Conservation (phyloP, 2,113 vertebrate genomes). For the Arenaria interpres region DNA sequence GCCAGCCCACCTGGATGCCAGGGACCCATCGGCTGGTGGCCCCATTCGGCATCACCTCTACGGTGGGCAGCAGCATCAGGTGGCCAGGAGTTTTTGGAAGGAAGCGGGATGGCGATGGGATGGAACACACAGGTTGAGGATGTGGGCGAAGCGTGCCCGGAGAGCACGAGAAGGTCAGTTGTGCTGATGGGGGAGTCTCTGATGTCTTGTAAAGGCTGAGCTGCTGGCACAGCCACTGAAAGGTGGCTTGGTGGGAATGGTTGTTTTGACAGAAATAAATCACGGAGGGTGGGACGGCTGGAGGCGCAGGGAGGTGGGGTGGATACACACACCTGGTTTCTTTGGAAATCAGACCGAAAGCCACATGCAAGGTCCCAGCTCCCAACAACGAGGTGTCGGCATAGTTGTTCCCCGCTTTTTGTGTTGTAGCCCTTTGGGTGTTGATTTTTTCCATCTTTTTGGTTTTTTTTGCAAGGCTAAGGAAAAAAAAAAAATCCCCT, state of each 20-base stretch:
- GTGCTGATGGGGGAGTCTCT: neutral
- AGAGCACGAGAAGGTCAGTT: accelerated
- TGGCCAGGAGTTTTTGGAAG: accelerated
- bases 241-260: neutral
- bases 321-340: neutral
- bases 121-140: neutral
- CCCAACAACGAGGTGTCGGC: neutral
- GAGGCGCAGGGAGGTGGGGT: neutral
- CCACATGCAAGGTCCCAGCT: neutral
- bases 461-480: neutral
- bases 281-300: neutral
- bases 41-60: accelerated
- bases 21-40: accelerated
- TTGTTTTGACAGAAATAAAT: neutral
- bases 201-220: neutral
- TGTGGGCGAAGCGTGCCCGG: neutral
- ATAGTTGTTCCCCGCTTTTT: accelerated
- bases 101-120: accelerated
- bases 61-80: accelerated
- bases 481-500: neutral
- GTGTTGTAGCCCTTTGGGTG: too few species aligned
- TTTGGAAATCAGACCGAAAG: neutral
- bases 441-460: neutral
- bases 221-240: accelerated
- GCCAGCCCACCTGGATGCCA: neutral